Evolutionary conservation across 2,113 vertebrate genomes (phyloP).

Genomic region (Chamaetylas fuelleborni): DNA sequence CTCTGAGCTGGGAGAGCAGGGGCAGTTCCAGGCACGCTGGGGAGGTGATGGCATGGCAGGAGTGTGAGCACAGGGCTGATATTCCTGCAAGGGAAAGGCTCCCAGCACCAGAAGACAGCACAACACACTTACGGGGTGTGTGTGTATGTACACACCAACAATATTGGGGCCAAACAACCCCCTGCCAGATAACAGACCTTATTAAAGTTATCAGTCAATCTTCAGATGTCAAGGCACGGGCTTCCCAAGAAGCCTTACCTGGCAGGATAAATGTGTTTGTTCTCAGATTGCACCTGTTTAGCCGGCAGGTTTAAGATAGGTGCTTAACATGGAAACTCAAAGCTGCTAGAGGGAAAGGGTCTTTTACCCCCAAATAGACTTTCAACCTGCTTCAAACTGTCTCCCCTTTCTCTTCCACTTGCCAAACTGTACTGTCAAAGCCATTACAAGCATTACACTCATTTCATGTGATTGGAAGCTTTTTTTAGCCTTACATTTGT

Average conservation of each 20-base stretch:
- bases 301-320: background rate
- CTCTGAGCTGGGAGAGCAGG: too few species aligned
- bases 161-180: background rate
- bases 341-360: background rate
- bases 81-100: background rate
- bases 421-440: background rate
- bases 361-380: background rate
- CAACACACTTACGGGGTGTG: accelerated
- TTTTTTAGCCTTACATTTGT: background rate
- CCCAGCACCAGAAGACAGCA: background rate
- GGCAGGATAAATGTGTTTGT: slow-evolving; percentile 16
- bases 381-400: background rate
- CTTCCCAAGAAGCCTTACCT: background rate
- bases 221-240: background rate
- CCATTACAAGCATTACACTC: background rate
- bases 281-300: background rate
- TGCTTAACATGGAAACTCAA: background rate
- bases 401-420: background rate
- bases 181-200: background rate
- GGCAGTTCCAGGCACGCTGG: too few species aligned
- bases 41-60: background rate
- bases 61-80: background rate
- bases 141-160: accelerated
- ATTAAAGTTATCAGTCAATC: background rate
- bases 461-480: background rate